These are phyloP conservation scores for Pluvialis apricaria DNA, from an alignment of 2,113 vertebrate species.

Conservation along the genomic window DNA sequence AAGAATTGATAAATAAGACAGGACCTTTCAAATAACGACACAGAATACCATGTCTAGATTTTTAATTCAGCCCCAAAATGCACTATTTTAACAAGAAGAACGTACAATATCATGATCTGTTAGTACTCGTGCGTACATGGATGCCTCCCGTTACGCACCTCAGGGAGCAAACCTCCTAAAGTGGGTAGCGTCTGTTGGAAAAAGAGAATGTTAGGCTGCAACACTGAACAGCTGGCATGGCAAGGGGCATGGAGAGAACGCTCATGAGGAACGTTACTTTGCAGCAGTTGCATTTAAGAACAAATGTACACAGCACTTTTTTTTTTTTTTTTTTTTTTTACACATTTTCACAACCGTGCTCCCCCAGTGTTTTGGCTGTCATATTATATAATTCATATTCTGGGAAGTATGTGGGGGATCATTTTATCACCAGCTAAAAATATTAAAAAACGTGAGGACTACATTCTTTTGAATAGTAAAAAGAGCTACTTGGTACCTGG, in stretches of 20 bases:
- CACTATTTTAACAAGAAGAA: slow-evolving; percentile 3
- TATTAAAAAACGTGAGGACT: background rate
- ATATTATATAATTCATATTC: background rate
- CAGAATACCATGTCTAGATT: background rate
- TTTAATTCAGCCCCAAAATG: slow-evolving; percentile 21
- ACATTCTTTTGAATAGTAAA: background rate
- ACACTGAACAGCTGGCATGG: slow-evolving; percentile 19
- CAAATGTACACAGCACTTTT: rapidly evolving
- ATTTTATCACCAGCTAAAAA: background rate
- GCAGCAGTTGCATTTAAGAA: background rate
- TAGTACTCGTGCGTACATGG: background rate
- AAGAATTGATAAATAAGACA: background rate
- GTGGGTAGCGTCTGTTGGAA: slow-evolving; percentile 75
- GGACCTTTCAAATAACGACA: background rate
- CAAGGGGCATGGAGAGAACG: background rate
- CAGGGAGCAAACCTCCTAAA: slow-evolving; percentile 73
- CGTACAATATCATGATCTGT: background rate
- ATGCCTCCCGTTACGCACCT: slow-evolving; percentile 68
- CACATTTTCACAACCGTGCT: background rate
- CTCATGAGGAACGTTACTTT: background rate
- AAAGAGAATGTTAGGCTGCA: slow-evolving; percentile 69
- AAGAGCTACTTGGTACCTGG: background rate
- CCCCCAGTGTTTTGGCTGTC: background rate
- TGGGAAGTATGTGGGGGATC: background rate
- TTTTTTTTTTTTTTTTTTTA: background rate